Base-by-base conservation (phyloP, 2,797 vertebrate genomes). In the Danio aesculapii region DNA sequence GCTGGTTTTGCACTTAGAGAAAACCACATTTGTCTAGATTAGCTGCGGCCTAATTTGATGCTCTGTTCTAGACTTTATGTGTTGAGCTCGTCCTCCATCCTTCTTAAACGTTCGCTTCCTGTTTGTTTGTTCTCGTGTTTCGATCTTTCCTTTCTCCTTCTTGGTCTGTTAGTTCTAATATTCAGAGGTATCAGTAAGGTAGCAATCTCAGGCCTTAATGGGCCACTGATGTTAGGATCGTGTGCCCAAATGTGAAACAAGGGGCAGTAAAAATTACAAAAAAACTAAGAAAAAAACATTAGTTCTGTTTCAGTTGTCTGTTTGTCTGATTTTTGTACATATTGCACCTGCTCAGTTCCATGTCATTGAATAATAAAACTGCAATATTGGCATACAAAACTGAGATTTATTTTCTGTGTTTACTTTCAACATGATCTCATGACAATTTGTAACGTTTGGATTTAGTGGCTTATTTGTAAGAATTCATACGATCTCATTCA, bases 201-300 rank as follows among this genome's bases (percentile, higher is more conserved):
- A 94, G 94, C 92, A 87, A 89, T 90, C 90, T 96, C 95, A 95
- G 95, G 96, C 94, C 95, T 95, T 94, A 94, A 94, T 94, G 93
- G 94, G 95, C 95, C 94, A 88, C 91, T 94, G 94, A 94, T 93
- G 93, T 95, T 98, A 95, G 95, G 95, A 95, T 92, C 95, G 93
- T 95, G 94, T 96, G 95, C 97, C 93, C 95, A 98, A 98, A 97
- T 92, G 92, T 97, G 95, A 96, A 96, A 95, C 90, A 94, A 95
- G 84, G 95, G 95, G 95, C 92, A 92, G 88, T 95, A 95, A 82
- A 30, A 30, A 30, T 30, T 1, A 30, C 30, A 94, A 94, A 89
- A 91, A 89, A 89, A 91, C 89, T 75, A 13, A 30, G 41, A 11
- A 94, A 90, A 91, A 90, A 89, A 81, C 91, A 92, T 91, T 91